These are phyloP conservation scores for Lycocorax pyrrhopterus DNA, from an alignment of 2,113 vertebrate genomes.

Conservation along the genomic window DNA sequence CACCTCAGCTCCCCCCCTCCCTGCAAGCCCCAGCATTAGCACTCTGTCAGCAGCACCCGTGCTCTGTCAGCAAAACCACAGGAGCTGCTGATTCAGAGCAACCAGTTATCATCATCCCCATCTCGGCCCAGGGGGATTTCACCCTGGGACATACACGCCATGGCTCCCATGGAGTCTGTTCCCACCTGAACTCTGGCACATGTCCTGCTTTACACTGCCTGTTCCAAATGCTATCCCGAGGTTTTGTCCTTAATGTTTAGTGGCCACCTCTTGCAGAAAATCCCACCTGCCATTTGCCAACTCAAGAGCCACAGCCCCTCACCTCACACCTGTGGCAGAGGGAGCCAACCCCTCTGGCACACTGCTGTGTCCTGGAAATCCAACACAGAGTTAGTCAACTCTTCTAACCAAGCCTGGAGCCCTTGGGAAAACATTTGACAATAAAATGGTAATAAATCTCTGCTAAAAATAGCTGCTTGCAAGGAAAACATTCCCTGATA, in stretches of 20 bases:
- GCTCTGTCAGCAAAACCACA: not conserved
- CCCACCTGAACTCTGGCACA: not conserved
- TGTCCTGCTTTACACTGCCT: not conserved
- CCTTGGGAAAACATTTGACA: not conserved
- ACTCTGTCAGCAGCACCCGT: not conserved
- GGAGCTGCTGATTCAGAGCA: not conserved
- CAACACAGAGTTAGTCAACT: not conserved
- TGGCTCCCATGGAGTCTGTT: not conserved
- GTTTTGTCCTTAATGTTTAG: not conserved
- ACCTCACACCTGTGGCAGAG: not conserved
- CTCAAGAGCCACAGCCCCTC: not conserved
- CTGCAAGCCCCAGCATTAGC: not conserved
- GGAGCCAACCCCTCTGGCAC: not conserved
- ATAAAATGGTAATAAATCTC: not conserved
- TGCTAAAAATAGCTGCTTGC: not conserved
- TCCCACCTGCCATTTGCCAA: not conserved
- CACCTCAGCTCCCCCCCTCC: not conserved
- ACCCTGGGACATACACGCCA: not conserved
- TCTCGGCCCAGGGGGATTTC: not conserved
- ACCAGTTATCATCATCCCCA: not conserved
- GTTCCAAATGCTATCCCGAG: fast-evolving
- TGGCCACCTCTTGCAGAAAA: not conserved
- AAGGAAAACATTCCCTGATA: not conserved
- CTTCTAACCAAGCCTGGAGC: not conserved
- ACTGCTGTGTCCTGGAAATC: not conserved